Conservation (phyloP, 2,113 vertebrate species). For the Gymnarchus niloticus region DNA sequence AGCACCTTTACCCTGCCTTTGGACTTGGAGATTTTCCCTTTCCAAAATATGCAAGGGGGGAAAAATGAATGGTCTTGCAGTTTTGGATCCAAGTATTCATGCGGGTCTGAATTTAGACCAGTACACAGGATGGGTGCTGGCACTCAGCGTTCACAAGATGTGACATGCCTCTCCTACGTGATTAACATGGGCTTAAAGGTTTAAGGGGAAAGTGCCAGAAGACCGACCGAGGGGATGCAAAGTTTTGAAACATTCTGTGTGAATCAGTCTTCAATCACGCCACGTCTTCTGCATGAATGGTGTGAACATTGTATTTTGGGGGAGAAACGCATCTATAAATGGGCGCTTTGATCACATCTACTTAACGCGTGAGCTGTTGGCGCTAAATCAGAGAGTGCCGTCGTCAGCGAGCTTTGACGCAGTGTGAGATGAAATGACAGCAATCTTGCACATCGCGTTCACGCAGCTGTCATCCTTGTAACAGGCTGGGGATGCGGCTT, state of each 20-base stretch:
- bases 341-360: background rate
- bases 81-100: background rate
- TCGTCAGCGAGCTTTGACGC: background rate
- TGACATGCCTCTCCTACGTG: background rate
- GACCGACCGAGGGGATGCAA: background rate
- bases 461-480: no score
- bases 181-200: background rate
- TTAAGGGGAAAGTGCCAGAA: background rate
- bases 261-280: background rate
- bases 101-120: background rate
- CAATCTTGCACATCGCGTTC: background rate
- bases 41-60: background rate
- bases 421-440: background rate
- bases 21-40: background rate
- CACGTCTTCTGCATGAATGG: background rate
- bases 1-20: background rate
- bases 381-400: background rate
- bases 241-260: background rate
- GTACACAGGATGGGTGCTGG: background rate
- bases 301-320: background rate
- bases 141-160: background rate
- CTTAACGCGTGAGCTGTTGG: background rate
- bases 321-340: no score
- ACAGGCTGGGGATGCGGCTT: background rate
- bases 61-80: background rate